Evolutionary conservation across 2,113 vertebrate genomes (phyloP).

Genomic region (Condylura cristata): DNA sequence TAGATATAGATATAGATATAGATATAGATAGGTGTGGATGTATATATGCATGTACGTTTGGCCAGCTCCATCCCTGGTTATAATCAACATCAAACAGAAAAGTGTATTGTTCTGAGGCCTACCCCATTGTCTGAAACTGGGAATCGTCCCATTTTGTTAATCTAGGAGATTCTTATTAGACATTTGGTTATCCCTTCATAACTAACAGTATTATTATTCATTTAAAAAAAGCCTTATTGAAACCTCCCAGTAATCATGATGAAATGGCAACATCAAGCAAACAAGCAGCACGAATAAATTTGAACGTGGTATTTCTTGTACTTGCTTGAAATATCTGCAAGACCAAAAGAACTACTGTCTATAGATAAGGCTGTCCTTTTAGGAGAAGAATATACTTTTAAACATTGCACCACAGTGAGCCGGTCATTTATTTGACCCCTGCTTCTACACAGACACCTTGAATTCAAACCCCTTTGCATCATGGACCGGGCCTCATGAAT

Average conservation of each 20-base stretch:
- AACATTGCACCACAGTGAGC: not conserved
- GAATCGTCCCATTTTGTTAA: not conserved
- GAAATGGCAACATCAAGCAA: not conserved
- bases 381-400: slow-evolving; percentile 18
- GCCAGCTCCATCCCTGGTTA: slow-evolving; percentile 46
- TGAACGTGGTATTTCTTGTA: slow-evolving; percentile 11
- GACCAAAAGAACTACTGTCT: slow-evolving; percentile 45
- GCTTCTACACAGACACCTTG: no score
- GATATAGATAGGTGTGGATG: no score
- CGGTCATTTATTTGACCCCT: no score
- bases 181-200: slow-evolving; percentile 45
- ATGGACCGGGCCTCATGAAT: no score
- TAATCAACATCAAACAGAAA: slow-evolving; percentile 65
- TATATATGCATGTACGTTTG: slow-evolving; percentile 53
- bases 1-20: not conserved
- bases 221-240: not conserved
- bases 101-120: slow-evolving; percentile 46
- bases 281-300: slow-evolving; percentile 37
- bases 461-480: no score
- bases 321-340: slow-evolving; percentile 47
- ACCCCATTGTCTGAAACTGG: slow-evolving; percentile 50
- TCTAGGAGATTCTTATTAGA: slow-evolving; percentile 60
- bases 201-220: not conserved
- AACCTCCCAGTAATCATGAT: not conserved
- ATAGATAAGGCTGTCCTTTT: not conserved